Evolutionary conservation across 2,113 vertebrate species (phyloP), one percentile per base, ranked within the genome.

Genomic region (Brachionichthys hirsutus): DNA sequence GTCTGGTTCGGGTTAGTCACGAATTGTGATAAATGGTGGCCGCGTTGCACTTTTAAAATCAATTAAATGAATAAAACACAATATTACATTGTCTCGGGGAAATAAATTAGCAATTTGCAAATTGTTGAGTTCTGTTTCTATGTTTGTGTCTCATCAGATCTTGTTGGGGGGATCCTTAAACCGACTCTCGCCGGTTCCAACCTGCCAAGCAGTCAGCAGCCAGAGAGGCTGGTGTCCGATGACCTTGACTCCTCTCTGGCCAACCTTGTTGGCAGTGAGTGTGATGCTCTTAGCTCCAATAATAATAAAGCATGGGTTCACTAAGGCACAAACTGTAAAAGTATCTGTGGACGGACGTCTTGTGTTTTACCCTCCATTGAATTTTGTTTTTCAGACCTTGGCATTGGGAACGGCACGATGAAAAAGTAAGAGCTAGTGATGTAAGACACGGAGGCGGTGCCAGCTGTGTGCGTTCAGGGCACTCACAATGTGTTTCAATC

Each of bases 181-280:
- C 97, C 96, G 66, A 98, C 95, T 80, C 91, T 98, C 75, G 87
- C 94, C 19, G 94, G 93, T 75, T 94, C 92, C 83, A 94, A 89
- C 87, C 94, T 92, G 90, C 87, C 83, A 83, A 88, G 92, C 85
- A 92, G 87, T 90, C 93, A 92, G 75, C 92, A 90, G 57, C 93
- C 94, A 67, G 94, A 94, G 80, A 98, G 95, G 78, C 90, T 99
- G 75, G 95, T 99, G 73, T 96, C 95, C 36, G 95, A 97, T 70
- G 97, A 98, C 87, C 91, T 99, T 89, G 97, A 99, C 86, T 99
- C 97, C 20, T 98, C 97, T 40, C 90, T 99, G 85, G 97, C 97
- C 70, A 99, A 99, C 78, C 94, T 99, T 60, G 96, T 98, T 67
- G 97, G 97, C 88, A 99, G 97, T 99, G 90, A 92, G 96, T 97